These are phyloP conservation scores for Clarias laeviceps DNA, from an alignment of 2,797 vertebrate species.

Conservation along the genomic window DNA sequence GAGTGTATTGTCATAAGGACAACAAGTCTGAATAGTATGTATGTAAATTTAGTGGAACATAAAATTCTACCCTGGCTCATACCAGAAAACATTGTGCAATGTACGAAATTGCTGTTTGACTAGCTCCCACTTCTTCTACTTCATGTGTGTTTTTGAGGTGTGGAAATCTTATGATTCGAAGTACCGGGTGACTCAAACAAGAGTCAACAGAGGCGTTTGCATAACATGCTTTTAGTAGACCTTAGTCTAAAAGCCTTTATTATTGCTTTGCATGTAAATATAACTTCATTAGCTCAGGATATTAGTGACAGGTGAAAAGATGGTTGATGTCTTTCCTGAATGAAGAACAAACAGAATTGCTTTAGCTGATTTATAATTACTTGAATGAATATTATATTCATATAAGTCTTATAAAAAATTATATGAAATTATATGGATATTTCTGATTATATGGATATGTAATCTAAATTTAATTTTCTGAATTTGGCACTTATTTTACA, in stretches of 20 bases:
- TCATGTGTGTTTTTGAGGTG: slow-evolving; percentile 58
- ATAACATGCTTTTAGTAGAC: slow-evolving; percentile 20
- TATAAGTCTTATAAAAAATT: background rate
- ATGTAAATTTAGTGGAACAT: slow-evolving; percentile 21
- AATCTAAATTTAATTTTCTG: background rate
- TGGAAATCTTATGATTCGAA: slow-evolving; percentile 49
- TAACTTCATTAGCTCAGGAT: background rate
- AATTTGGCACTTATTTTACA: background rate
- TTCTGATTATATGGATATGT: no score
- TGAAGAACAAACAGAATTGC: background rate
- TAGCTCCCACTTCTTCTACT: slow-evolving; percentile 25
- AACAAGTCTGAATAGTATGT: background rate
- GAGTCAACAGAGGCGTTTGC: slow-evolving; percentile 73
- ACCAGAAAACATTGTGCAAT: slow-evolving; percentile 18
- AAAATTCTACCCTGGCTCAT: slow-evolving; percentile 18
- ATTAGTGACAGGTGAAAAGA: background rate
- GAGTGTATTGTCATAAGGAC: background rate
- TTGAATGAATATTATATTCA: background rate
- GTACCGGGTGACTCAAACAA: slow-evolving; percentile 70
- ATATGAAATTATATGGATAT: background rate
- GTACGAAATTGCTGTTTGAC: slow-evolving; percentile 10
- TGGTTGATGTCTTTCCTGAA: background rate
- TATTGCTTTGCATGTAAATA: background rate
- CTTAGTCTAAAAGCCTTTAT: slow-evolving; percentile 7
- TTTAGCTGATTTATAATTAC: background rate